Conservation (phyloP, 2,888 invertebrate species). For the Eutolmus rufibarbis region DNA sequence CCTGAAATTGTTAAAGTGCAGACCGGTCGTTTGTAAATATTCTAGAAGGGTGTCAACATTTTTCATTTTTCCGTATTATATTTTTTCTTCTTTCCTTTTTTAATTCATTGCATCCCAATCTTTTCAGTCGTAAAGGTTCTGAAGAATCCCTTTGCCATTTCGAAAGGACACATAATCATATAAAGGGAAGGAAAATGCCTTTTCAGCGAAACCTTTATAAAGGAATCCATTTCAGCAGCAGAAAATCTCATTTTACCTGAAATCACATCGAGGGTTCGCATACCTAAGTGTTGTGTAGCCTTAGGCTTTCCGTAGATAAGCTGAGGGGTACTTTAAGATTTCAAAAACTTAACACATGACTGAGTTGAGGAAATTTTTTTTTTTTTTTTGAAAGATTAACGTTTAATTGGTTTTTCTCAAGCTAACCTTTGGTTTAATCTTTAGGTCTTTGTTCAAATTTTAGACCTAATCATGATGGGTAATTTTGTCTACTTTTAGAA, state of each 20-base stretch:
- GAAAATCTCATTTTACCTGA: conserved; percentile 36
- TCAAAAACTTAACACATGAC: conserved; percentile 30
- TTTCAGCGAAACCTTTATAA: conserved; percentile 35
- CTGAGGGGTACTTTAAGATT: conserved; percentile 7
- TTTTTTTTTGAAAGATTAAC: not conserved
- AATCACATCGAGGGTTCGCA: conserved; percentile 36
- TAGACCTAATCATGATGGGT: not conserved
- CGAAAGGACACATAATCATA: conserved; percentile 34
- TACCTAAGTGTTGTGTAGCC: conserved; percentile 26
- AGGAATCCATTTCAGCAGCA: conserved; percentile 24
- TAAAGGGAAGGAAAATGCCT: conserved; percentile 33
- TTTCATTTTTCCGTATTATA: not conserved
- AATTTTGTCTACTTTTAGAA: not conserved
- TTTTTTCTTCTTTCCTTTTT: not conserved
- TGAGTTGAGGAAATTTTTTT: conserved; percentile 6
- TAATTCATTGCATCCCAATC: conserved; percentile 31
- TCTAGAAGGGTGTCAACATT: not conserved
- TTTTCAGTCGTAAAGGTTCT: conserved; percentile 21
- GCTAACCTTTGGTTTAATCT: not conserved
- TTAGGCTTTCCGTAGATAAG: conserved; percentile 18
- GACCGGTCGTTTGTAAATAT: not conserved
- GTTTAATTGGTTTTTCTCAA: conserved; percentile 20
- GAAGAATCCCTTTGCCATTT: conserved; percentile 28
- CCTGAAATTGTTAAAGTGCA: not conserved
- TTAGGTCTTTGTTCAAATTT: not conserved